Evolutionary conservation across 2,113 vertebrate genomes (phyloP).

Genomic region (Vulpes vulpes): DNA sequence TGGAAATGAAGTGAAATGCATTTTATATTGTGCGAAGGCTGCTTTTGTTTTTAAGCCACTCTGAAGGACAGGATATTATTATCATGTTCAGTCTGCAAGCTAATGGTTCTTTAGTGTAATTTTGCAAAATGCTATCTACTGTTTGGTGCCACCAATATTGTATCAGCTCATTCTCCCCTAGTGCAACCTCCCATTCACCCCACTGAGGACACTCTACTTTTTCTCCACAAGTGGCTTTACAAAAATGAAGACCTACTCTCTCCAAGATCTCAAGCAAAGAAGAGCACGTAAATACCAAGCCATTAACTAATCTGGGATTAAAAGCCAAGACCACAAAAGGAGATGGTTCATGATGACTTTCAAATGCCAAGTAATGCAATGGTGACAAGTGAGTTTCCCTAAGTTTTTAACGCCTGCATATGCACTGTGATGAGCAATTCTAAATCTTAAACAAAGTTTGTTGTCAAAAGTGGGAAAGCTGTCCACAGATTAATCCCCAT

Average conservation of each 20-base stretch:
- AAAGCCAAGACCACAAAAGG: conserved; percentile 46
- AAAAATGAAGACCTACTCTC: conserved; percentile 28
- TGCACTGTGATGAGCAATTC: not conserved
- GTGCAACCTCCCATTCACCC: not conserved
- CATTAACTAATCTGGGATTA: conserved; percentile 16
- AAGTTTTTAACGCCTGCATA: not conserved
- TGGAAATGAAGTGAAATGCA: conserved; percentile 60
- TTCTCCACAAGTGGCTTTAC: not conserved
- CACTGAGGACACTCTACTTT: not conserved
- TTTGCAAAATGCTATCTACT: not conserved
- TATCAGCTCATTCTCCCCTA: not conserved
- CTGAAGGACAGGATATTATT: conserved; percentile 61
- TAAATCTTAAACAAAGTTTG: conserved; percentile 8
- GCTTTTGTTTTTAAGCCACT: conserved; percentile 75
- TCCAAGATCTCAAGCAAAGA: conserved; percentile 48
- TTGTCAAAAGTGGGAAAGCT: not conserved
- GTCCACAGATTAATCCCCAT: not conserved
- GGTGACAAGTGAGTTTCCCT: not conserved
- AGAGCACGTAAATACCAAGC: not conserved
- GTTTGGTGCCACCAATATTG: not conserved
- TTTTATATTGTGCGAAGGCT: conserved; percentile 67
- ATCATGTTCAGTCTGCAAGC: conserved; percentile 55
- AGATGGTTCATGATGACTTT: conserved; percentile 48
- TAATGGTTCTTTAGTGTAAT: conserved; percentile 55
- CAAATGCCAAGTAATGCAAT: not conserved